Base-by-base conservation (phyloP, 92 coral and sea anemone species). In the Phenganax subtilis region DNA sequence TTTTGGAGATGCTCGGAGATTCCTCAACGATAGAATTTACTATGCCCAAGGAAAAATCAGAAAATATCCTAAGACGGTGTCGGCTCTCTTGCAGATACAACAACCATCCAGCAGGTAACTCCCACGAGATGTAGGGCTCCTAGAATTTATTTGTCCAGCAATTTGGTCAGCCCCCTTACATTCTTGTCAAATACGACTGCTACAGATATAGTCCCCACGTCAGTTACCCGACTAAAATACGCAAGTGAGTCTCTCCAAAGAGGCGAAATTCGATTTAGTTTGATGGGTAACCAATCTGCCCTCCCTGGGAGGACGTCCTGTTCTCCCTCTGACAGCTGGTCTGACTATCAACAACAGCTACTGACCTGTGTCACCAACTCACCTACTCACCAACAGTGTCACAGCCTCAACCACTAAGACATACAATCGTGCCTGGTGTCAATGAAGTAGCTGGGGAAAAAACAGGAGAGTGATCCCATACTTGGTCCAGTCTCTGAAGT, bases 381-480 rank as follows among this genome's bases (percentile, higher is more conserved):
- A 14, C 28, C 81, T 25, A 25, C 47, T 37, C 47, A 37, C 47
- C 47, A 37, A 37, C 47, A 37, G 47, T 5, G 5, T 37, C 47
- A 37, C 2, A 5, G 5, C 47, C 47, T 37, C 47, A 37, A 1
- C 47, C 47, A 5, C 47, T 5, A 37, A 37, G 47, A 37, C 47
- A 37, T 37, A 57, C 52, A 57, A 57, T 2, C 54, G 75, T 68
- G 69, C 80, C 25, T 82, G 80, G 85, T 27, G 51, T 56, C 60
- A 70, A 54, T 82, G 80, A 79, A 76, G 59, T 55, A 53, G 85
- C 87, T 63, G 82, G 75, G 74, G 81, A n/a, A 60, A 60, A 54
- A 54, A 63, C 71, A 17, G 67, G 29, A 72, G 3, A 56, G 51
- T 57, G 56, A 70, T 76, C 60, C 76, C 66, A 29, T 64, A 75